Evolutionary conservation across 2,888 invertebrate genomes (phyloP).

Genomic region (Sesia bembeciformis): DNA sequence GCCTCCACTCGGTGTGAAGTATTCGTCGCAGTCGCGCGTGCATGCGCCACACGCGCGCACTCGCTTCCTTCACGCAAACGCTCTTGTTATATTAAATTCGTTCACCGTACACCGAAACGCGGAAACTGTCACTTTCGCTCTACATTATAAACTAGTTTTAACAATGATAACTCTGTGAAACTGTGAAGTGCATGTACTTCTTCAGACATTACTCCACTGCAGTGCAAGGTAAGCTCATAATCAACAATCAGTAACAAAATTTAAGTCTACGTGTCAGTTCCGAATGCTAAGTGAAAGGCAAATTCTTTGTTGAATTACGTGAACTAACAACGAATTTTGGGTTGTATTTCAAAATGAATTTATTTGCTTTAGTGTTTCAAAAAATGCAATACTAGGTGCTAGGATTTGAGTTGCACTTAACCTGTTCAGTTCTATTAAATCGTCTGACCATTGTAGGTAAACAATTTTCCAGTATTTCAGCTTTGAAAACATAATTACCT

Average conservation of each 20-base stretch:
- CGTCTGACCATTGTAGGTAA: too few relatives aligned
- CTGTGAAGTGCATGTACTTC: constrained; percentile 21
- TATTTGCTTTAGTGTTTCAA: not conserved
- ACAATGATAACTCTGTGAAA: constrained; percentile 50
- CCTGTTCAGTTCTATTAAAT: too few relatives aligned
- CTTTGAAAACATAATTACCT: too few relatives aligned
- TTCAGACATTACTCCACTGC: constrained; percentile 17
- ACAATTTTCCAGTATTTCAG: too few relatives aligned
- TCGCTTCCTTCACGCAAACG: not conserved
- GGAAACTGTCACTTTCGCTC: constrained; percentile 53
- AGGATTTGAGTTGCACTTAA: too few relatives aligned
- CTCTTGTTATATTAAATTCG: not conserved
- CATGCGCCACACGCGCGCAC: constrained; percentile 20
- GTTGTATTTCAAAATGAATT: not conserved
- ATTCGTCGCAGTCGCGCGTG: constrained; percentile 42
- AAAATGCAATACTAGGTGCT: too few relatives aligned
- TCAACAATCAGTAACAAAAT: constrained; percentile 31
- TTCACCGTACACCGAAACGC: constrained; percentile 25
- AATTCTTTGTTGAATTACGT: constrained; percentile 61
- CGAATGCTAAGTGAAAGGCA: constrained; percentile 67
- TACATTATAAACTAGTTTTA: constrained; percentile 26
- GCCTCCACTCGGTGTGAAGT: constrained; percentile 35
- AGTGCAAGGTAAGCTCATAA: constrained; percentile 42
- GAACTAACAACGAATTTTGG: constrained; percentile 6
- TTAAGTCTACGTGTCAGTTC: constrained; percentile 64